Conservation (phyloP, 2,888 invertebrate species). For the Uloborus plumipes region DNA sequence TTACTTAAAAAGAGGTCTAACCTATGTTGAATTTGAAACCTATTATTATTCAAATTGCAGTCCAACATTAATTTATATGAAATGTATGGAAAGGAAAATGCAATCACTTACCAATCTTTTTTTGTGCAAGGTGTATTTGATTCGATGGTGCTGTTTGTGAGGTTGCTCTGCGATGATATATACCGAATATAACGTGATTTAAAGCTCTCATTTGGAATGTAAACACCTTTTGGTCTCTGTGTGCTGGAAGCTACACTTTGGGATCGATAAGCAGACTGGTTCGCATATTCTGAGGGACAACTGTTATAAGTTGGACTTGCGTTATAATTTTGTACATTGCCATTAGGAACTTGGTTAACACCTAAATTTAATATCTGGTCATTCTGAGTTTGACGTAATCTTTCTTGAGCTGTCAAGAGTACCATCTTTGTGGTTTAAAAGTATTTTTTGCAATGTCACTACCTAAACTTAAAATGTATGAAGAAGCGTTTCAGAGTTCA, state of each 20-base stretch:
- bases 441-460: background rate
- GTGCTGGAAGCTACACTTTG: slow-evolving; percentile 17
- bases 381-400: slow-evolving; percentile 14
- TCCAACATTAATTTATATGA: no score
- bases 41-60: no score
- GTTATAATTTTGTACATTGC: background rate
- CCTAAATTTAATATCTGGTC: background rate
- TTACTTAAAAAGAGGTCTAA: no score
- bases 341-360: slow-evolving; percentile 10
- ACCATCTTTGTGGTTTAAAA: slow-evolving; percentile 24
- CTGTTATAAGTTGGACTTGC: slow-evolving; percentile 7
- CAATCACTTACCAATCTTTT: slow-evolving; percentile 46
- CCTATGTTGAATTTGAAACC: no score
- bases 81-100: no score
- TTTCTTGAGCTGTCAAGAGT: slow-evolving; percentile 35
- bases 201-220: slow-evolving; percentile 54
- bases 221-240: slow-evolving; percentile 46
- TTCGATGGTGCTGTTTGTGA: slow-evolving; percentile 1
- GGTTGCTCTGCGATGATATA: slow-evolving; percentile 26
- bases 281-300: background rate
- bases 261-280: slow-evolving; percentile 3
- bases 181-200: slow-evolving; percentile 39
- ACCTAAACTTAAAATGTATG: no score
- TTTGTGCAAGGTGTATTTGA: background rate
- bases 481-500: no score